Percentiles rank a stretch among this genome's conserved stretches.
Evolutionary conservation across 2,113 vertebrate species (phyloP).

Genomic region (Cinclus cinclus): DNA sequence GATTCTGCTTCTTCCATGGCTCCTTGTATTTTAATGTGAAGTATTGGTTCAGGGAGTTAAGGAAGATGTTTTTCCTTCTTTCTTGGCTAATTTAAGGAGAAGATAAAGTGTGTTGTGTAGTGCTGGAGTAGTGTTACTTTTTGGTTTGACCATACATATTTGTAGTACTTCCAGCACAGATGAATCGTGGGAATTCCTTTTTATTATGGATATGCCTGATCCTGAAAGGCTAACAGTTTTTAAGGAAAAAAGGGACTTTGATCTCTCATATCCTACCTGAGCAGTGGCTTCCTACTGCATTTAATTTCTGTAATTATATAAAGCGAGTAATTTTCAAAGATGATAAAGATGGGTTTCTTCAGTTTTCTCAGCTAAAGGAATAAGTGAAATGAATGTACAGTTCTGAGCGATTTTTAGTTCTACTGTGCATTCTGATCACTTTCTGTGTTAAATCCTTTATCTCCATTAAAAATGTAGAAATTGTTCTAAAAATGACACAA

Average conservation of each 20-base stretch:
- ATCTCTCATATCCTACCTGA: not conserved
- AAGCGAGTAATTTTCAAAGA: not conserved
- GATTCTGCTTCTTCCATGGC: not conserved
- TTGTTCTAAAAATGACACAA: constrained; percentile 2
- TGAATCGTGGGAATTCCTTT: not conserved
- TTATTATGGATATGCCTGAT: not conserved
- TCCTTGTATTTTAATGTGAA: not conserved
- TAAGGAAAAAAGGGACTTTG: not conserved
- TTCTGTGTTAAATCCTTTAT: not conserved
- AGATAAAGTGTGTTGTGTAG: fast-evolving
- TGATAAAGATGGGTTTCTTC: not conserved
- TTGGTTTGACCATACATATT: not conserved
- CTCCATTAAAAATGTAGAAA: not conserved
- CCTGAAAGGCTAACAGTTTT: not conserved
- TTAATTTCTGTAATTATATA: not conserved
- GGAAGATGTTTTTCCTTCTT: not conserved
- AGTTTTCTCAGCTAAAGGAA: not conserved
- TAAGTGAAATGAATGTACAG: not conserved
- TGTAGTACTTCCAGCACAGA: not conserved
- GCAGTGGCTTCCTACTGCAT: not conserved
- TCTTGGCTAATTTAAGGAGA: not conserved
- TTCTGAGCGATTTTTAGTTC: not conserved
- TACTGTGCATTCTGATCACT: not conserved
- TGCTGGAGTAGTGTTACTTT: not conserved
- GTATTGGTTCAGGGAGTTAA: not conserved